Conservation (phyloP, 2,113 vertebrate species). For the Craseonycteris thonglongyai region DNA sequence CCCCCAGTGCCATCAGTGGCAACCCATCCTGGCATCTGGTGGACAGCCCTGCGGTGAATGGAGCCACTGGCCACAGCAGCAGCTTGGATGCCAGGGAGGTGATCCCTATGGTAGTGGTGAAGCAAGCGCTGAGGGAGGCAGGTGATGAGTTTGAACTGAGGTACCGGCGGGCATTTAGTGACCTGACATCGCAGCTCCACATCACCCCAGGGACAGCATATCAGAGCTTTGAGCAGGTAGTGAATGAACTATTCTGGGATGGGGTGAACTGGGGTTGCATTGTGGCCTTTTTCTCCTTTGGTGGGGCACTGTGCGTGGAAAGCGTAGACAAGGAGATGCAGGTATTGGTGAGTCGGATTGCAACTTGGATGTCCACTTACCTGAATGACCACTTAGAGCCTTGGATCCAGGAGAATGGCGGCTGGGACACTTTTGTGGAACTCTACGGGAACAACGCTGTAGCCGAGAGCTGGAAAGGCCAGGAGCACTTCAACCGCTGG, state of each 20-base stretch:
- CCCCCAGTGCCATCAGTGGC: conserved; percentile 76
- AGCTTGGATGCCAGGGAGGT: conserved; percentile 76
- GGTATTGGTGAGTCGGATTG: conserved; percentile 90
- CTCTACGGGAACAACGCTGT: conserved; percentile 93
- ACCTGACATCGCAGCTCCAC: conserved; percentile 96
- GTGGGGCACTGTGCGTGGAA: conserved; percentile 95
- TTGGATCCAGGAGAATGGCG: conserved; percentile 96
- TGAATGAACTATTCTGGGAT: conserved; percentile 97
- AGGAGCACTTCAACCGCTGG: conserved; percentile 96
- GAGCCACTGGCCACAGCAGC: conserved; percentile 80
- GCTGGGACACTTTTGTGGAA: conserved; percentile 95
- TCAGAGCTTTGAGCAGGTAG: conserved; percentile 97
- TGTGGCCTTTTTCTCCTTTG: conserved; percentile 96
- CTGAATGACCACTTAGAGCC: conserved; percentile 94
- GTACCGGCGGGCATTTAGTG: conserved; percentile 92
- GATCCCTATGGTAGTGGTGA: conserved; percentile 75
- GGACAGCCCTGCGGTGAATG: conserved; percentile 81
- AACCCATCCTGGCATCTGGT: conserved; percentile 78
- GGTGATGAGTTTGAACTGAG: conserved; percentile 96
- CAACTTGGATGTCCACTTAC: conserved; percentile 96
- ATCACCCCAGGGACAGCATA: conserved; percentile 95
- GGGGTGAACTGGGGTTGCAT: conserved; percentile 98
- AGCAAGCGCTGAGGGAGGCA: conserved; percentile 90
- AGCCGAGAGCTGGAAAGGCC: conserved; percentile 88
- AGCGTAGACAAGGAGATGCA: conserved; percentile 98